phyloP scores from a whole-genome alignment of 2,113 vertebrate species.

The Protobothrops mucrosquamatus region DNA sequence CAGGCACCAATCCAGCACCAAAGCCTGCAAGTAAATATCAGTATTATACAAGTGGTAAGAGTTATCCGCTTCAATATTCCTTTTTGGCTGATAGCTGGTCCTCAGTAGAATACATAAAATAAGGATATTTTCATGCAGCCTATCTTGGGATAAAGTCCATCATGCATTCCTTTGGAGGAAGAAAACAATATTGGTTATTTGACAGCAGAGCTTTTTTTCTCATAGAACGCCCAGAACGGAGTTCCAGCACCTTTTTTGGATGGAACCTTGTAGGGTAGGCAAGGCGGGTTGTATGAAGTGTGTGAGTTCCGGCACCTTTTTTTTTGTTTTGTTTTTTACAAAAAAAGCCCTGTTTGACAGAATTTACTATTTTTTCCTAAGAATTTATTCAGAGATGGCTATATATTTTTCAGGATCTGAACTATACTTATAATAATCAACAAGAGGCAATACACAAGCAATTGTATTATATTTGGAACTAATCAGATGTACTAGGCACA shows the following conservation, averaged over 20 bases:
- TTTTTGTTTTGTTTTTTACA: too few relatives aligned
- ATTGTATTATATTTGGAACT: not conserved
- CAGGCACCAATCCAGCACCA: constrained; percentile 59
- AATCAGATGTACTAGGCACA: not conserved
- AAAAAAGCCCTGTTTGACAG: not conserved
- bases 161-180: not conserved
- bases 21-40: constrained; percentile 77
- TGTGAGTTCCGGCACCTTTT: too few relatives aligned
- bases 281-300: too few relatives aligned
- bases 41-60: not conserved
- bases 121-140: not conserved
- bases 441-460: not conserved
- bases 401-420: not conserved
- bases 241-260: too few relatives aligned
- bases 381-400: not conserved
- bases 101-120: not conserved
- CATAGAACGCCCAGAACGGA: too few relatives aligned
- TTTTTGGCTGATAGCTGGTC: not conserved
- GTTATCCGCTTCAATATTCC: not conserved
- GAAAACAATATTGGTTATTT: not conserved
- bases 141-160: not conserved
- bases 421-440: not conserved
- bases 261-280: too few relatives aligned
- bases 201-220: too few relatives aligned
- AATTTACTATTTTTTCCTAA: not conserved